These are phyloP conservation scores for Camponotus pennsylvanicus DNA, from an alignment of 1,140 invertebrate genomes.

Conservation along the genomic window DNA sequence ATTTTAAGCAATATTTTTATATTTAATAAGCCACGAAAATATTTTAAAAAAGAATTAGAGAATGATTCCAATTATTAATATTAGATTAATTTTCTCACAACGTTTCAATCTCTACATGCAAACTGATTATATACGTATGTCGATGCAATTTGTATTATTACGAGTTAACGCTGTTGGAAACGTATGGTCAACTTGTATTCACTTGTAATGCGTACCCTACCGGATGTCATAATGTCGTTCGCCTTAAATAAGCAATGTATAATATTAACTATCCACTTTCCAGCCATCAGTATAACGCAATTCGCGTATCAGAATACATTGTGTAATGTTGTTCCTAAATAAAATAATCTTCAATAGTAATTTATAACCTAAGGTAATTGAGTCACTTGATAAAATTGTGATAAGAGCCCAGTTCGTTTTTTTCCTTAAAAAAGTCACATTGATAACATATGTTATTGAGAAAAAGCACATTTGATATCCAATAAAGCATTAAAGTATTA, in stretches of 20 bases:
- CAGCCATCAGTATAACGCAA: conserved; percentile 43
- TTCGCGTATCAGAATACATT: neutral
- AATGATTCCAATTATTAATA: conserved; percentile 11
- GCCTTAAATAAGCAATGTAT: conserved; percentile 62
- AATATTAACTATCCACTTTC: conserved; percentile 63
- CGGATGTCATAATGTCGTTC: conserved; percentile 71
- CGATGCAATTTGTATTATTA: conserved; percentile 47
- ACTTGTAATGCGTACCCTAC: conserved; percentile 60
- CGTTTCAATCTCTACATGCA: neutral
- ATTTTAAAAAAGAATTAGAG: neutral
- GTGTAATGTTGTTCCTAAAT: conserved; percentile 3
- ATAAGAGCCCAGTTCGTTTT: too few relatives aligned
- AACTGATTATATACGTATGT: neutral
- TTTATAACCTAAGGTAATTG: neutral
- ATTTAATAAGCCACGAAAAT: neutral
- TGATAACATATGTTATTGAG: conserved; percentile 44
- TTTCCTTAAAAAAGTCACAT: neutral
- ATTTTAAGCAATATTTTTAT: neutral
- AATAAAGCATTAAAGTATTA: conserved; percentile 48
- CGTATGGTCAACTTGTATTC: conserved; percentile 26
- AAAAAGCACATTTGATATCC: conserved; percentile 58
- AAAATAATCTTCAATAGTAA: neutral
- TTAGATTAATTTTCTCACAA: conserved; percentile 8
- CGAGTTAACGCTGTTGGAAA: conserved; percentile 45
- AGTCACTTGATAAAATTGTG: neutral